Evolutionary conservation across 2,113 vertebrate genomes (phyloP).

Genomic region (Tachuris rubrigastra): DNA sequence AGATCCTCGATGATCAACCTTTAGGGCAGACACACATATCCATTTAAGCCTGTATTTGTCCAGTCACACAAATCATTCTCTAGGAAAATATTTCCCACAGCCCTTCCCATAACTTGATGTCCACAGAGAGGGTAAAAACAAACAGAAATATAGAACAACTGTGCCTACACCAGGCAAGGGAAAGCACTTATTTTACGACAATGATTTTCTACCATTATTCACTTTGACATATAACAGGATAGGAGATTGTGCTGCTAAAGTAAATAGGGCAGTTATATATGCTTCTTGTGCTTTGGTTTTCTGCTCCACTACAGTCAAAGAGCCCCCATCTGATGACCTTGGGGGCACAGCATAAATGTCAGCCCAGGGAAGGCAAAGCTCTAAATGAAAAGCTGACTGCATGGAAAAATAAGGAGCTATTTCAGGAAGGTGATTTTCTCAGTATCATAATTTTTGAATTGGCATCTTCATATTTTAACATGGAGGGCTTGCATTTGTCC

Average conservation of each 20-base stretch:
- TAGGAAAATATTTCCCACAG: slow-evolving; percentile 62
- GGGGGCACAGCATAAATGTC: neutral
- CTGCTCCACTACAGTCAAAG: slow-evolving; percentile 25
- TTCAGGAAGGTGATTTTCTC: neutral
- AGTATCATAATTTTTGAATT: neutral
- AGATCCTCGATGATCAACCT: neutral
- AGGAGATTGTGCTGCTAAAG: slow-evolving; percentile 28
- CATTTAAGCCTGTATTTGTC: slow-evolving; percentile 52
- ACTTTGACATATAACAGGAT: slow-evolving; percentile 23
- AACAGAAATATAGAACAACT: slow-evolving; percentile 9
- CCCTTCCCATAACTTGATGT: slow-evolving; percentile 45
- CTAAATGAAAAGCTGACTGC: neutral
- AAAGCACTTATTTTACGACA: slow-evolving; percentile 29
- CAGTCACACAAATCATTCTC: slow-evolving; percentile 49
- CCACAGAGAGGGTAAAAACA: slow-evolving; percentile 44
- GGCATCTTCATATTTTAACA: neutral
- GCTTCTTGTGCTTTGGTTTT: slow-evolving; percentile 15
- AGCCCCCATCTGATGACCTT: slow-evolving; percentile 16
- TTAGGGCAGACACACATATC: slow-evolving; percentile 35
- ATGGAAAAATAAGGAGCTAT: neutral
- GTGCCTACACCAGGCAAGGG: neutral
- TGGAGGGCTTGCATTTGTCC: neutral
- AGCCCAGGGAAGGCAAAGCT: neutral
- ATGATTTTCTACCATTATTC: slow-evolving; percentile 32
- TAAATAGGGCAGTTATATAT: neutral